These are phyloP conservation scores for Pterostichus niger DNA, from an alignment of 2,888 invertebrate species.

Conservation along the genomic window DNA sequence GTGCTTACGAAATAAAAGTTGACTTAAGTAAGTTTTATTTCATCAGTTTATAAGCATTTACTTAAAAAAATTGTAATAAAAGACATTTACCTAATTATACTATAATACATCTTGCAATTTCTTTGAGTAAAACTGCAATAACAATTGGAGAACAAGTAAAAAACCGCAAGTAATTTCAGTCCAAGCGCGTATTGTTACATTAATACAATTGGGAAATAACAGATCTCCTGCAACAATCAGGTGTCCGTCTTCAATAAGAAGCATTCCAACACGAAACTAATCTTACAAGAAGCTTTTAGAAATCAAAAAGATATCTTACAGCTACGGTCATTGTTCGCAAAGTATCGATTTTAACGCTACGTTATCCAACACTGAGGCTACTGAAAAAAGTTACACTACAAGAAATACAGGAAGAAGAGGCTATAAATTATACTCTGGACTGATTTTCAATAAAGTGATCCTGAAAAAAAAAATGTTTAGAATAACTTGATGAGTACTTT, in stretches of 20 bases:
- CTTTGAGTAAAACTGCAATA: not conserved
- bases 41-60: too few relatives aligned
- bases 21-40: too few relatives aligned
- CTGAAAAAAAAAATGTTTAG: conserved; percentile 4
- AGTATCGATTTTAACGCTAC: conserved; percentile 59
- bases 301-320: conserved; percentile 47
- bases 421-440: conserved; percentile 25
- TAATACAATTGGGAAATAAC: conserved; percentile 46
- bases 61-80: too few relatives aligned
- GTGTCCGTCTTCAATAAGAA: conserved; percentile 30
- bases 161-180: conserved; percentile 37
- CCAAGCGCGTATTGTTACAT: conserved; percentile 25
- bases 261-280: conserved; percentile 58
- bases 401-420: conserved; percentile 44
- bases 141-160: conserved; percentile 10
- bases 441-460: conserved; percentile 3
- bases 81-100: too few relatives aligned
- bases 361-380: conserved; percentile 25
- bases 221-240: conserved; percentile 31
- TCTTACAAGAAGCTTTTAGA: conserved; percentile 57
- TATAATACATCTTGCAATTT: not conserved
- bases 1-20: too few relatives aligned
- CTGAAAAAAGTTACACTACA: conserved; percentile 20
- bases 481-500: conserved; percentile 22
- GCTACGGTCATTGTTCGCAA: conserved; percentile 51